A percentile compares a stretch with the other conserved stretches of the same genome.
These are phyloP conservation scores for Paraescarpia echinospica DNA, from an alignment of 1,140 invertebrate species.

Conservation along the genomic window DNA sequence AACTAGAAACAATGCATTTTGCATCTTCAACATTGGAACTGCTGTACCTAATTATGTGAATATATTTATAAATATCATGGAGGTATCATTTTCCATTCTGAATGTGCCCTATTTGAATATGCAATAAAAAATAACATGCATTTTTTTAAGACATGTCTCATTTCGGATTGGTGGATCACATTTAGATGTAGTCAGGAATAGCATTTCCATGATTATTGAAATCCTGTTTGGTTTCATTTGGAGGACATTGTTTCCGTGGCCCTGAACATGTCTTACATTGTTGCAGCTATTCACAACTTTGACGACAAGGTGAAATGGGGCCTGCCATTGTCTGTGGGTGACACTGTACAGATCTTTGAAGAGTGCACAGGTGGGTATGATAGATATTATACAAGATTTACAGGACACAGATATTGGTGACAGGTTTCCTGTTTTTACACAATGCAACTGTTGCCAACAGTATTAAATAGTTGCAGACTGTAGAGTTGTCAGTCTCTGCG, in stretches of 20 bases:
- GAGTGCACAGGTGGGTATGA: constrained; percentile 72
- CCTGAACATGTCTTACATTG: not conserved
- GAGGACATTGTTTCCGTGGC: not conserved
- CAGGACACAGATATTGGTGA: not conserved
- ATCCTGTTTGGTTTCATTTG: not conserved
- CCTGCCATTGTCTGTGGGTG: constrained; percentile 82
- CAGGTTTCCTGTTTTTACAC: not conserved
- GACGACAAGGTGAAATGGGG: constrained; percentile 78
- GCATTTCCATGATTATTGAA: not conserved
- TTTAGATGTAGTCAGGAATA: not conserved
- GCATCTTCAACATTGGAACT: too few species aligned
- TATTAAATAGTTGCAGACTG: too few species aligned
- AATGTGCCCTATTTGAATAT: too few species aligned
- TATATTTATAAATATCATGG: too few species aligned
- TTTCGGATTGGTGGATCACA: too few species aligned
- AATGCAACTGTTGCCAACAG: too few species aligned
- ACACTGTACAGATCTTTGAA: constrained; percentile 86
- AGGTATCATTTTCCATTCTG: too few species aligned
- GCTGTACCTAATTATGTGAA: too few species aligned
- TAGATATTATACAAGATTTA: not conserved
- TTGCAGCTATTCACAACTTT: constrained; percentile 88
- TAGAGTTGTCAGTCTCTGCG: too few species aligned
- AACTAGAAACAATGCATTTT: too few species aligned
- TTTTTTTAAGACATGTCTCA: too few species aligned
- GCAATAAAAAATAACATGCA: too few species aligned